phyloP scores from a whole-genome alignment of 2,888 invertebrate species.

The Nymphalis urticae region DNA sequence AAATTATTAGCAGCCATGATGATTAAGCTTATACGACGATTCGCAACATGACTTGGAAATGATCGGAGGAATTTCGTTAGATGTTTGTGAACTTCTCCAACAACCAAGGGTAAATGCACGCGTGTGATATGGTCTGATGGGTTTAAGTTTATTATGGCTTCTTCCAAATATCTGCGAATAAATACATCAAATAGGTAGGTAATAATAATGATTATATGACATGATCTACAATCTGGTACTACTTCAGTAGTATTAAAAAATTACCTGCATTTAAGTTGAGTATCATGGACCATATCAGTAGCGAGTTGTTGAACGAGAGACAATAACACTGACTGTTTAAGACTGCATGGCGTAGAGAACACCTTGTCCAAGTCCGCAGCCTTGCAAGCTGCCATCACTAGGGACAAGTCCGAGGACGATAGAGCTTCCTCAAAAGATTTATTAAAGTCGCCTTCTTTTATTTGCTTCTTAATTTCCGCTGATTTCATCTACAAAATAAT shows the following conservation, averaged over 20 bases:
- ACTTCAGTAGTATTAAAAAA: background rate
- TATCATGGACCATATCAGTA: constrained; percentile 92
- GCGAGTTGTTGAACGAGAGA: constrained; percentile 96
- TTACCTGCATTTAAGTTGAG: constrained; percentile 75
- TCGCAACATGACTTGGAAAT: constrained; percentile 85
- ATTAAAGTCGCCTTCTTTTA: constrained; percentile 85
- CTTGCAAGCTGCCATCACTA: constrained; percentile 93
- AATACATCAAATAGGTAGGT: background rate
- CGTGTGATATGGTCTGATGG: constrained; percentile 86
- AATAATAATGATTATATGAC: background rate
- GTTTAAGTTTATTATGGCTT: constrained; percentile 91
- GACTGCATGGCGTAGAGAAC: constrained; percentile 85
- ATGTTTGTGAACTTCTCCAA: constrained; percentile 87
- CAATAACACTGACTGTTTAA: constrained; percentile 92
- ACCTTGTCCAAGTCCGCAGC: constrained; percentile 88
- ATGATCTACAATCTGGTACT: background rate
- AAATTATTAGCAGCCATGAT: constrained; percentile 83
- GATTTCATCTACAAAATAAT: constrained; percentile 52
- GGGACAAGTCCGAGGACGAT: constrained; percentile 88
- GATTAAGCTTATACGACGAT: constrained; percentile 84
- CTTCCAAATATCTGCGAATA: constrained; percentile 88
- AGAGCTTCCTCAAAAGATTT: constrained; percentile 94
- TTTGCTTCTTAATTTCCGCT: constrained; percentile 58
- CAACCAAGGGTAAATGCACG: constrained; percentile 89
- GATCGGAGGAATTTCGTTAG: constrained; percentile 59